Evolutionary conservation across 2,113 vertebrate genomes (phyloP).

Genomic region (Semnornis frantzii): DNA sequence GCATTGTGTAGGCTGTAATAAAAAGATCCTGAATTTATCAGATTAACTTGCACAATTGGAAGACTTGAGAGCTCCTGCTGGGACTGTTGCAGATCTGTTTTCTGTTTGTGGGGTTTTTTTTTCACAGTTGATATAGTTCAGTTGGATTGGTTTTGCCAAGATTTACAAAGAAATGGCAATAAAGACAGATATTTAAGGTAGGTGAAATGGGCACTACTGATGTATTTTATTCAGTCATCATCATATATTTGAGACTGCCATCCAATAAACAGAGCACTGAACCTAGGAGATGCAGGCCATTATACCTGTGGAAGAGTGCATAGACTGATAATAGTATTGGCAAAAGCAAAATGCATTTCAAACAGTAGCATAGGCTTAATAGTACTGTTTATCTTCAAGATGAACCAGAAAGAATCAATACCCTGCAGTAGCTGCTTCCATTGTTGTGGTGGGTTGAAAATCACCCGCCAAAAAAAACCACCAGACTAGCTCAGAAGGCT

Average conservation of each 20-base stretch:
- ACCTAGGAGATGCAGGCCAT: background rate
- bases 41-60: slow-evolving; percentile 18
- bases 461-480: no score
- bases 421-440: background rate
- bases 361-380: background rate
- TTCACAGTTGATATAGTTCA: background rate
- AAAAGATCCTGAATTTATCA: slow-evolving; percentile 13
- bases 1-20: background rate
- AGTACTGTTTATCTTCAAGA: background rate
- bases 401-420: background rate
- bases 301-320: background rate
- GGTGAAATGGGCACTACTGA: background rate
- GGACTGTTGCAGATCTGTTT: background rate
- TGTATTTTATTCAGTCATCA: background rate
- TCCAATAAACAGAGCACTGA: background rate
- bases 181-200: background rate
- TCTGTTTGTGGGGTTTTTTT: background rate
- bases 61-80: background rate
- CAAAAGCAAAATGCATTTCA: slow-evolving; percentile 6
- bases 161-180: background rate
- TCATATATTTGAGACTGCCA: background rate
- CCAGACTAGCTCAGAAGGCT: no score
- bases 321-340: background rate
- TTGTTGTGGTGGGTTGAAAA: background rate
- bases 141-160: background rate